phyloP scores from a whole-genome alignment of 2,113 vertebrate species.

The Festucalex cinctus region DNA sequence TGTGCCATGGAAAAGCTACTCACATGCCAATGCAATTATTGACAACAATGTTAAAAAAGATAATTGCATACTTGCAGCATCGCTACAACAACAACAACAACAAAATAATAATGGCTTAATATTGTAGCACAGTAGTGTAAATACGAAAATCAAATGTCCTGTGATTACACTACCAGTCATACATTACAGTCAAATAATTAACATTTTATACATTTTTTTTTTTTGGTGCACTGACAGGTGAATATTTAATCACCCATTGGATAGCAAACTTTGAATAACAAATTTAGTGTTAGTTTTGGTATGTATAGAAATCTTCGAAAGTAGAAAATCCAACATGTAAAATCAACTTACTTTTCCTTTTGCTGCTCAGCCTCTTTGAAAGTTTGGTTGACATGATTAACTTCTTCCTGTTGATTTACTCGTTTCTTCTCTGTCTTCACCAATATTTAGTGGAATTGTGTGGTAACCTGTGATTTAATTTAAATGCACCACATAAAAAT shows the following conservation, averaged over 20 bases:
- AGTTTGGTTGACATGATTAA: slow-evolving; percentile 51
- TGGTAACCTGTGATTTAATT: slow-evolving; percentile 35
- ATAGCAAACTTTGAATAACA: too few species aligned
- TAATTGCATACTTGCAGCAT: not conserved
- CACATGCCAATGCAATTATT: not conserved
- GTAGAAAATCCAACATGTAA: not conserved
- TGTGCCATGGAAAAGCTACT: not conserved
- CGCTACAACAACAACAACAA: not conserved
- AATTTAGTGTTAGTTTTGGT: too few species aligned
- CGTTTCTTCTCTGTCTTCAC: slow-evolving; percentile 5
- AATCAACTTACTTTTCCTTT: slow-evolving; percentile 55
- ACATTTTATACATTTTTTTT: not conserved
- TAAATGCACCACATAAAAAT: slow-evolving; percentile 13
- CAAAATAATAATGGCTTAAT: not conserved
- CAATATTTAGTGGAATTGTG: not conserved
- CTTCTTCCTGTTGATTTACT: not conserved
- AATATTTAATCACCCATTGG: too few species aligned
- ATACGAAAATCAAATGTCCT: too few species aligned
- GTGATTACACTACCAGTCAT: not conserved
- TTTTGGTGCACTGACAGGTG: too few species aligned
- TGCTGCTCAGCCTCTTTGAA: slow-evolving; percentile 47
- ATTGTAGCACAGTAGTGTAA: not conserved
- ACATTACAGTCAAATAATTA: not conserved
- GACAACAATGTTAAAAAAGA: not conserved
- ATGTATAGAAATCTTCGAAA: too few species aligned